A percentile compares a stretch with the other conserved stretches of the same genome.
These are phyloP conservation scores for Falco concolor DNA, from an alignment of 2,797 vertebrate species.

Conservation along the genomic window DNA sequence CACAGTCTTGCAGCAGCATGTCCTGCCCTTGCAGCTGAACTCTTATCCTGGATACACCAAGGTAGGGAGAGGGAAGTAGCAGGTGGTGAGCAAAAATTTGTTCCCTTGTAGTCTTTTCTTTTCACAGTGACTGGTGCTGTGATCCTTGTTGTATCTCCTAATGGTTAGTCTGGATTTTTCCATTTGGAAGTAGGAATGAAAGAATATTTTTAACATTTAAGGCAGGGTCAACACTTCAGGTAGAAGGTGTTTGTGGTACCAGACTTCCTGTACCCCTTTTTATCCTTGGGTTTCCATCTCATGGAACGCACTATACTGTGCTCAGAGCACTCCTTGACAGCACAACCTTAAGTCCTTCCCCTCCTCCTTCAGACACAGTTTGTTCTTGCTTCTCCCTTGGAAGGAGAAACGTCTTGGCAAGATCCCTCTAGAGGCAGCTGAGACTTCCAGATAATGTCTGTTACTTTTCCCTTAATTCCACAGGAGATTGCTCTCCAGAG, in stretches of 20 bases:
- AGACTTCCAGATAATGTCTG: background rate
- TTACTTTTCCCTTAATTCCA: background rate
- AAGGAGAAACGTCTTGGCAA: background rate
- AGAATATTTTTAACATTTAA: background rate
- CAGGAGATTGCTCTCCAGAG: conserved; percentile 82
- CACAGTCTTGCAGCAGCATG: conserved; percentile 67
- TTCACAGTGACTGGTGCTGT: background rate
- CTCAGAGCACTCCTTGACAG: background rate
- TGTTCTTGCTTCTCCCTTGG: background rate
- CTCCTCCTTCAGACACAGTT: background rate
- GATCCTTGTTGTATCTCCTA: background rate
- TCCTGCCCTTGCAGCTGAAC: conserved; percentile 83
- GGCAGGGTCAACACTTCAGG: background rate
- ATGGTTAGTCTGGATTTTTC: background rate
- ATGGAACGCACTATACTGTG: background rate
- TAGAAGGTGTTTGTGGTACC: background rate
- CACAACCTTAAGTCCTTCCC: background rate
- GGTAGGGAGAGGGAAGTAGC: conserved; percentile 70
- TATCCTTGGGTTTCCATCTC: background rate
- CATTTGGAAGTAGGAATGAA: background rate
- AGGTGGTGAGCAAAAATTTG: background rate
- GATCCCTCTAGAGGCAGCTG: background rate
- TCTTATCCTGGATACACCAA: conserved; percentile 75
- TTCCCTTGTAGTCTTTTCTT: background rate
- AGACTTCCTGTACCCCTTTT: background rate